Conservation (phyloP, 1,140 invertebrate species). For the Akabosia matsudoensis region DNA sequence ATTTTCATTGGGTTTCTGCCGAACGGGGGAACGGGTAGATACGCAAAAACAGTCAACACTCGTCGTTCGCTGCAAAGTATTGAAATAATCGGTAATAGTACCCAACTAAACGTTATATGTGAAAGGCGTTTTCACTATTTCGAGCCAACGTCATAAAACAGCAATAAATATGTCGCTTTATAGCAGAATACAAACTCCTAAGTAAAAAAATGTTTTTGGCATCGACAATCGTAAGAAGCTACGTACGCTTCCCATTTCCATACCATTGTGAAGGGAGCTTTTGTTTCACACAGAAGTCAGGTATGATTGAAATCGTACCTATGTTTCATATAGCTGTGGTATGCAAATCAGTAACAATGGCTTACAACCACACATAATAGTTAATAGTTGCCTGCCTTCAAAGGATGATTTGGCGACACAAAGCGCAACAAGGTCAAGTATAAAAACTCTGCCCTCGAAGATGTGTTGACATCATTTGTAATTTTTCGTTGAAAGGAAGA, state of each 20-base stretch:
- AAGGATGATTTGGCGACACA: neutral
- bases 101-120: neutral
- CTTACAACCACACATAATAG: too few relatives aligned
- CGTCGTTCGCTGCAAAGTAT: too few relatives aligned
- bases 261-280: too few relatives aligned
- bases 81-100: too few relatives aligned
- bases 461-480: neutral
- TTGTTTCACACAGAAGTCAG: too few relatives aligned
- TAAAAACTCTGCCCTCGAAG: constrained; percentile 2
- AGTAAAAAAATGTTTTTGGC: neutral
- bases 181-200: neutral
- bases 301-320: too few relatives aligned
- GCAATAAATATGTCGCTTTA: neutral
- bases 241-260: too few relatives aligned
- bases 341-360: too few relatives aligned
- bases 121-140: neutral
- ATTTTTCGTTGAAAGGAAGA: neutral
- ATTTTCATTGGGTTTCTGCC: neutral
- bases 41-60: too few relatives aligned
- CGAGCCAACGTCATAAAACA: neutral
- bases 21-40: too few relatives aligned
- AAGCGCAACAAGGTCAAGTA: constrained; percentile 7
- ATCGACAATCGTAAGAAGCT: too few relatives aligned
- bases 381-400: neutral
- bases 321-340: too few relatives aligned